Evolutionary conservation across 2,888 invertebrate genomes (phyloP).

Genomic region (Oscheius myriophilus): DNA sequence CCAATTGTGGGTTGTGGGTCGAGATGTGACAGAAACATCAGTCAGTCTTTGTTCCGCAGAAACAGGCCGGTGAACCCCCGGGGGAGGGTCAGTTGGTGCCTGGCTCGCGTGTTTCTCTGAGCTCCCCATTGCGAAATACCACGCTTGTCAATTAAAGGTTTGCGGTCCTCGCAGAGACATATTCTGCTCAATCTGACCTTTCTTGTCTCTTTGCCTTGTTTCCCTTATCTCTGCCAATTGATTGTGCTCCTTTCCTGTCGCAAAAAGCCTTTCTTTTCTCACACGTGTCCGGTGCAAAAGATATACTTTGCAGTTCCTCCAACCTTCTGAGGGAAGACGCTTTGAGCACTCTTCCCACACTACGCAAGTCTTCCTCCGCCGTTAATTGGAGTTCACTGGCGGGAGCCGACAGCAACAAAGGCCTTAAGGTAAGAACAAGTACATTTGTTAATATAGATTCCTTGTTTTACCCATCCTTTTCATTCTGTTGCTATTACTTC

Average conservation of each 20-base stretch:
- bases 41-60: not conserved
- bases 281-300: slow-evolving; percentile 3
- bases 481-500: too few species aligned
- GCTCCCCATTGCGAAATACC: slow-evolving; percentile 1
- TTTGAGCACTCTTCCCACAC: slow-evolving; percentile 31
- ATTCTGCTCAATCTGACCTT: not conserved
- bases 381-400: slow-evolving; percentile 43
- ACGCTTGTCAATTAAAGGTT: not conserved
- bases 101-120: slow-evolving; percentile 9
- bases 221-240: not conserved
- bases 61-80: not conserved
- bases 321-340: slow-evolving; percentile 38
- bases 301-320: slow-evolving; percentile 46
- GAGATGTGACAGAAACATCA: not conserved
- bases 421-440: too few species aligned
- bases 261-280: not conserved
- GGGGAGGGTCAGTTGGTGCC: slow-evolving; percentile 18
- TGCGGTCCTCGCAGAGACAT: not conserved
- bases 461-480: too few species aligned
- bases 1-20: not conserved
- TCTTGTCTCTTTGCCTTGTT: not conserved
- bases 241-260: slow-evolving; percentile 2
- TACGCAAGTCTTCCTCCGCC: slow-evolving; percentile 56
- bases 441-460: too few species aligned
- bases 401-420: too few species aligned